Evolutionary conservation across 2,888 invertebrate genomes (phyloP).

Genomic region (Eueremaeus valkanovi): DNA sequence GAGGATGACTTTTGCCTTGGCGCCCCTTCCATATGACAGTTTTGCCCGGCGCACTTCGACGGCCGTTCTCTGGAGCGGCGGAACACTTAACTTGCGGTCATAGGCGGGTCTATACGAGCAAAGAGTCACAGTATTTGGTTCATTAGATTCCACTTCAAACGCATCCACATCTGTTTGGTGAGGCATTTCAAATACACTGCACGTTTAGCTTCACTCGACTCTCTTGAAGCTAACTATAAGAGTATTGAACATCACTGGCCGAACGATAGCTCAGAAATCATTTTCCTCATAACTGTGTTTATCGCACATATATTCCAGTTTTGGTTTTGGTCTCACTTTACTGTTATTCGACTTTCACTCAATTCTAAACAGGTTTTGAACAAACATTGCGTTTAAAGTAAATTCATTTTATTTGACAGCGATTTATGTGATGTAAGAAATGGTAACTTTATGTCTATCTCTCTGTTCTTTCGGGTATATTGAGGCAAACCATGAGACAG

Average conservation of each 20-base stretch:
- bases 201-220: too few relatives aligned
- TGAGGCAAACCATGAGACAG: too few relatives aligned
- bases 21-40: conserved; percentile 83
- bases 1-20: conserved; percentile 78
- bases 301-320: too few relatives aligned
- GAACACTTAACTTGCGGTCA: conserved; percentile 30
- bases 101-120: conserved; percentile 40
- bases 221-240: background rate
- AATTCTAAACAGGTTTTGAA: background rate
- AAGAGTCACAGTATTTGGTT: conserved; percentile 37
- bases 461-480: too few relatives aligned
- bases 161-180: conserved; percentile 28
- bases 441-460: background rate
- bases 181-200: conserved; percentile 37
- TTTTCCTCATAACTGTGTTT: background rate
- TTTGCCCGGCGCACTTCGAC: conserved; percentile 81
- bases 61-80: conserved; percentile 55
- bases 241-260: background rate
- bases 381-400: background rate
- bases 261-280: background rate
- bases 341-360: background rate
- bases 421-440: background rate
- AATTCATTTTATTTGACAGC: background rate
- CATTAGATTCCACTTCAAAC: too few relatives aligned
- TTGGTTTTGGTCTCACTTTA: background rate